A percentile compares a stretch with the other conserved stretches of the same genome.
Evolutionary conservation across 1,140 invertebrate species (phyloP).

Genomic region (Macrocentrus cingulum): DNA sequence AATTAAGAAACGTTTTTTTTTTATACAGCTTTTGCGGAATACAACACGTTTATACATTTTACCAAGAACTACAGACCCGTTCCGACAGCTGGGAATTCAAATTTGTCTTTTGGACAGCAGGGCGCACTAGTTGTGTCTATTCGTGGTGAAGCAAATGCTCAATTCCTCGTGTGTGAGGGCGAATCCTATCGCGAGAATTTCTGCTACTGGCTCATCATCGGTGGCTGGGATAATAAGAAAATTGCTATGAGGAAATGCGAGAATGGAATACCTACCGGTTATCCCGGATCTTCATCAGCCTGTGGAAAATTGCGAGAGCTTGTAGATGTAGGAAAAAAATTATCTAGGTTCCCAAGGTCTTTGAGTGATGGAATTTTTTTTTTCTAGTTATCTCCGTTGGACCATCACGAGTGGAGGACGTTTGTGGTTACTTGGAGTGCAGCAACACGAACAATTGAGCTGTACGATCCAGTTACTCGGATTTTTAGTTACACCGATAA

Average conservation of each 20-base stretch:
- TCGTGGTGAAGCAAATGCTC: slow-evolving; percentile 11
- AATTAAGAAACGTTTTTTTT: background rate
- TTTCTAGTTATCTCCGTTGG: slow-evolving; percentile 18
- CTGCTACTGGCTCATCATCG: slow-evolving; percentile 37
- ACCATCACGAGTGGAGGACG: slow-evolving; percentile 29
- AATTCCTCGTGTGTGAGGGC: slow-evolving; percentile 27
- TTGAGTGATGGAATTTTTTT: background rate
- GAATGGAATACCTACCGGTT: slow-evolving; percentile 1
- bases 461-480: slow-evolving; percentile 23
- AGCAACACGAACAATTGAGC: background rate
- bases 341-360: background rate
- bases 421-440: slow-evolving; percentile 31
- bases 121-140: slow-evolving; percentile 27
- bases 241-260: slow-evolving; percentile 30
- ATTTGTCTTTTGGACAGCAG: background rate
- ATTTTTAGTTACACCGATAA: slow-evolving; percentile 20
- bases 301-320: background rate
- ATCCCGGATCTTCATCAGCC: background rate
- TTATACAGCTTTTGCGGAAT: slow-evolving; percentile 26
- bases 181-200: background rate
- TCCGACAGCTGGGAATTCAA: background rate
- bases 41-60: background rate
- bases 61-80: background rate
- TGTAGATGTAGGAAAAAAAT: background rate
- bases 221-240: slow-evolving; percentile 27